These are phyloP conservation scores for Sakesphorus luctuosus DNA, from an alignment of 2,113 vertebrate genomes.

Conservation along the genomic window DNA sequence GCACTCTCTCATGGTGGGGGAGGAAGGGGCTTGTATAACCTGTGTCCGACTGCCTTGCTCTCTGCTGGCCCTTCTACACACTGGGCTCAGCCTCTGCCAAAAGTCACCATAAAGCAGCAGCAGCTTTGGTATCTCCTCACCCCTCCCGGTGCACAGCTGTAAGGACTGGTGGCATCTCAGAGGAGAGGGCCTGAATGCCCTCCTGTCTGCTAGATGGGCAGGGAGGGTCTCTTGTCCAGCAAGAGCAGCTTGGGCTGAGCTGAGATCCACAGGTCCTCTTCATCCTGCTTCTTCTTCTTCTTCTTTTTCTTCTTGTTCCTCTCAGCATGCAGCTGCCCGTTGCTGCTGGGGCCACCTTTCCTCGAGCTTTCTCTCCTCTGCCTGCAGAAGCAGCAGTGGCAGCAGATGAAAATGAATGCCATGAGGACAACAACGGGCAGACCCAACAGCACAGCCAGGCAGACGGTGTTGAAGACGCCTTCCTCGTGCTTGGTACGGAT, in stretches of 20 bases:
- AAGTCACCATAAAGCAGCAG: not conserved
- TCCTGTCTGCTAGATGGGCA: constrained; percentile 68
- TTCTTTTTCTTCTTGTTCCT: constrained; percentile 85
- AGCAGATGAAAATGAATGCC: constrained; percentile 83
- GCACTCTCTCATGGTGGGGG: fast-evolving
- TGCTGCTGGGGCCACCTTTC: constrained; percentile 10
- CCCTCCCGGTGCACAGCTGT: not conserved
- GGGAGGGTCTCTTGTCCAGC: constrained; percentile 82
- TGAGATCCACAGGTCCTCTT: constrained; percentile 95
- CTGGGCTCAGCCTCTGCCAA: not conserved
- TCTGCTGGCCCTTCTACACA: not conserved
- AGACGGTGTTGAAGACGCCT: constrained; percentile 89
- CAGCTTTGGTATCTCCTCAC: not conserved
- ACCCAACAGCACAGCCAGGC: constrained; percentile 84
- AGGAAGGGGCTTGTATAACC: not conserved
- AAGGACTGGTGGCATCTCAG: not conserved
- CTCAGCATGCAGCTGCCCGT: constrained; percentile 3
- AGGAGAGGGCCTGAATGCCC: not conserved
- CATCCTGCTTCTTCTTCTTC: constrained; percentile 73
- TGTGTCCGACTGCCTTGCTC: not conserved
- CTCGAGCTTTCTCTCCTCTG: not conserved
- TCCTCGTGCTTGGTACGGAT: constrained; percentile 84
- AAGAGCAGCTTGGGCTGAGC: constrained; percentile 86
- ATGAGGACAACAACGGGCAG: constrained; percentile 84
- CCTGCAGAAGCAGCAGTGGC: constrained; percentile 90